Conservation (phyloP, 1,140 invertebrate genomes). For the Diploscapter pachys region DNA sequence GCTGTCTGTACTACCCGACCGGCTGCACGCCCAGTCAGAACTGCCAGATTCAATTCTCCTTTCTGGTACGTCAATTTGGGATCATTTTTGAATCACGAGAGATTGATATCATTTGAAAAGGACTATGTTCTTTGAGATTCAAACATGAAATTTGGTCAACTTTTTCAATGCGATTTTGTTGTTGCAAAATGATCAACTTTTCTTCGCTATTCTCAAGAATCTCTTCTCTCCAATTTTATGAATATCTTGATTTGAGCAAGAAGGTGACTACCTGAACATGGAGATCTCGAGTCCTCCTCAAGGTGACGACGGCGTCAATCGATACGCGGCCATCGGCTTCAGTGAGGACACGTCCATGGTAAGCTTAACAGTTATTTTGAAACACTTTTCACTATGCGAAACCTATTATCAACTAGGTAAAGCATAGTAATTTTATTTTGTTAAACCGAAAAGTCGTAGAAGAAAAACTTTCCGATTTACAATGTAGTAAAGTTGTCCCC, state of each 20-base stretch:
- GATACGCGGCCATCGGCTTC: background rate
- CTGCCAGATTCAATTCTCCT: constrained; percentile 7
- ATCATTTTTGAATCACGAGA: background rate
- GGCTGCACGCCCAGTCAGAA: constrained; percentile 8
- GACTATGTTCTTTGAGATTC: background rate
- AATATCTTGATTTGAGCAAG: constrained; percentile 5
- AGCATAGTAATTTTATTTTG: background rate
- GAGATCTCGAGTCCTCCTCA: background rate
- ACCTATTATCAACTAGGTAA: background rate
- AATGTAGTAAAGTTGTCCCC: too few species aligned
- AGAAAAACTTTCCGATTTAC: background rate
- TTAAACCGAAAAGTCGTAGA: background rate
- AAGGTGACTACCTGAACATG: background rate
- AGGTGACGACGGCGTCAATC: background rate
- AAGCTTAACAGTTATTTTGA: background rate
- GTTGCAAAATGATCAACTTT: too few species aligned
- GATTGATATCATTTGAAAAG: background rate
- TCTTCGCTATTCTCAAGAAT: too few species aligned
- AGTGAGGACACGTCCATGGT: background rate
- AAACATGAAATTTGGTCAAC: too few species aligned
- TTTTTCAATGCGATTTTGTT: too few species aligned
- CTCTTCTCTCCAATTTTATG: background rate
- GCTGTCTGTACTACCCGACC: constrained; percentile 10
- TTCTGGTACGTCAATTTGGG: background rate
- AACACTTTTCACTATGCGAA: background rate